phyloP scores from a whole-genome alignment of 2,797 vertebrate species.

The Typhlichthys eigenmanni region DNA sequence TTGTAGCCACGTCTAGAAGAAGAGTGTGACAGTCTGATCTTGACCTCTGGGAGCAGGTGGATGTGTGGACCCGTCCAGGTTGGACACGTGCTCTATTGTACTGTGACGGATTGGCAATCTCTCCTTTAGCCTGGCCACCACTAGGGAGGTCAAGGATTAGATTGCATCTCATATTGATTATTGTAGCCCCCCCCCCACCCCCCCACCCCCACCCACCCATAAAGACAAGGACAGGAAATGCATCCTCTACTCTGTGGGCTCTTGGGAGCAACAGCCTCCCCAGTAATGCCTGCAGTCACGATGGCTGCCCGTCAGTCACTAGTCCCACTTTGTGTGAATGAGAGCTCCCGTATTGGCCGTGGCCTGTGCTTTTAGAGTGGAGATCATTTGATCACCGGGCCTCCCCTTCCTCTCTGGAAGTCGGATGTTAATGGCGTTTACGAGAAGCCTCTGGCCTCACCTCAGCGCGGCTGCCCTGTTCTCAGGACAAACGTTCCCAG shows the following conservation, averaged over 20 bases:
- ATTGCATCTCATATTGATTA: slow-evolving; percentile 75
- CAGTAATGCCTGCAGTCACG: slow-evolving; percentile 53
- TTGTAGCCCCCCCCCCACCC: slow-evolving; percentile 50
- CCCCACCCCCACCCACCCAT: slow-evolving; percentile 61
- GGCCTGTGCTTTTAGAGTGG: slow-evolving; percentile 41
- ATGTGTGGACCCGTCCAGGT: too few relatives aligned
- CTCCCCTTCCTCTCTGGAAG: slow-evolving; percentile 62
- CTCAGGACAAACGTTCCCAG: slow-evolving; percentile 36
- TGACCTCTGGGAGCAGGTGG: too few relatives aligned
- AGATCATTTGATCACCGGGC: slow-evolving; percentile 59
- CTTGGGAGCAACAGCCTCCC: slow-evolving; percentile 54
- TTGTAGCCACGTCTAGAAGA: too few relatives aligned
- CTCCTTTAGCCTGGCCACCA: slow-evolving; percentile 61
- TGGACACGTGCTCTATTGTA: too few relatives aligned
- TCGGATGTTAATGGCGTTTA: slow-evolving; percentile 49
- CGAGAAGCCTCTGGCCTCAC: slow-evolving; percentile 41
- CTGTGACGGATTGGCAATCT: slow-evolving; percentile 18
- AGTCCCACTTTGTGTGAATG: slow-evolving; percentile 60
- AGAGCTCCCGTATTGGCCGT: slow-evolving; percentile 30
- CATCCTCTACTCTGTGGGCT: slow-evolving; percentile 65
- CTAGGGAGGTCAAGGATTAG: slow-evolving; percentile 70
- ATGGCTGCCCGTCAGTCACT: slow-evolving; percentile 48
- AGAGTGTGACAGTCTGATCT: too few relatives aligned
- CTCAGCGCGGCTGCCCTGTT: slow-evolving; percentile 33
- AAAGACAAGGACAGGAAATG: slow-evolving; percentile 73